Conservation (phyloP, 2,113 vertebrate genomes). For the Toxotes jaculatrix region DNA sequence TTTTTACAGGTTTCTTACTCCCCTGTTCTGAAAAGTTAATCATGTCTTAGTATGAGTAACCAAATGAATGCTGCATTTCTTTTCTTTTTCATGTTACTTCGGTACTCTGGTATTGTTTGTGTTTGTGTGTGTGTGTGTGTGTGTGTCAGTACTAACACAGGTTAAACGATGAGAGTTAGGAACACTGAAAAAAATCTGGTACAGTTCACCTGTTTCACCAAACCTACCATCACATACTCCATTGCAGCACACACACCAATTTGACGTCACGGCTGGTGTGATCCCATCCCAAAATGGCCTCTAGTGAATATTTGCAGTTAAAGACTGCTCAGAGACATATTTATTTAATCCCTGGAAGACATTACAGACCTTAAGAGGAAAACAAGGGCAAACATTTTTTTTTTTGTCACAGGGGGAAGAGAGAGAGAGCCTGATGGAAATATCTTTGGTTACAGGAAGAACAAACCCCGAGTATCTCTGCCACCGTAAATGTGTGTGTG, state of each 20-base stretch:
- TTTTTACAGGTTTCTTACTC: too few species aligned
- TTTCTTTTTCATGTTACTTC: background rate
- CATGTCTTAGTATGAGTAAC: background rate
- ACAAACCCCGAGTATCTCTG: constrained; percentile 33
- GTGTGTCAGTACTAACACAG: too few species aligned
- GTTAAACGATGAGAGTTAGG: too few species aligned
- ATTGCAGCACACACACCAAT: too few species aligned
- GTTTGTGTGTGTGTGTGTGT: too few species aligned
- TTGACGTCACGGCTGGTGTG: too few species aligned
- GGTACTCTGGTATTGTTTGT: background rate
- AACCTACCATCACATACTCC: too few species aligned
- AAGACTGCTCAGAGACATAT: constrained; percentile 35
- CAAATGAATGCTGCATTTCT: background rate
- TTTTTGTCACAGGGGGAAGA: constrained; percentile 2
- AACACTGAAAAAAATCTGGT: too few species aligned
- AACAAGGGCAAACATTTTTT: constrained; percentile 31
- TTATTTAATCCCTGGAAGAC: constrained; percentile 42
- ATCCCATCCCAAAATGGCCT: too few species aligned
- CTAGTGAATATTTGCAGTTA: constrained; percentile 13
- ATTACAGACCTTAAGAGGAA: constrained; percentile 27
- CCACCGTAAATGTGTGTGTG: constrained; percentile 6
- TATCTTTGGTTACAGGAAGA: constrained; percentile 62
- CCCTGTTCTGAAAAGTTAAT: too few species aligned
- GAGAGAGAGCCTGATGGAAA: constrained; percentile 38
- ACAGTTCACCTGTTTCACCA: too few species aligned